phyloP scores from a whole-genome alignment of 2,888 invertebrate species.

The Tupiocoris notatus region DNA sequence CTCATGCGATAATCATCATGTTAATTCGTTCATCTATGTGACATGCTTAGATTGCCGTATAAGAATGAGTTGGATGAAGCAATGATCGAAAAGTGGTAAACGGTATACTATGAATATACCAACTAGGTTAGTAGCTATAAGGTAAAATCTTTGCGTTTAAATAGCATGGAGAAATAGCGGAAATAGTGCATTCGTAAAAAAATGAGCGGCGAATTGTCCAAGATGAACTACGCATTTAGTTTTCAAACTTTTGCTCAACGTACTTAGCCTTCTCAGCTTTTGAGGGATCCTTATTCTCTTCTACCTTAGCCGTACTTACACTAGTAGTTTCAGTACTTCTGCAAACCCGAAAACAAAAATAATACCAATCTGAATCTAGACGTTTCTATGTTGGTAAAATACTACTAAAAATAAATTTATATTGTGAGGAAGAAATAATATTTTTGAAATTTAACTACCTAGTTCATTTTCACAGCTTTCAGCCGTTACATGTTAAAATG shows the following conservation, averaged over 20 bases:
- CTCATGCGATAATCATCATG: no score
- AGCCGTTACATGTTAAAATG: no score
- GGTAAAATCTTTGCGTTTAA: not conserved
- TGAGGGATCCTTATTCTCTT: conserved; percentile 19
- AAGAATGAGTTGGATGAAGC: not conserved
- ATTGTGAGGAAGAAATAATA: no score
- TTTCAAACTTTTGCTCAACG: conserved; percentile 6
- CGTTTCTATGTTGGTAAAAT: no score
- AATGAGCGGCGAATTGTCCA: not conserved
- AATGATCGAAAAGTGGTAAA: not conserved
- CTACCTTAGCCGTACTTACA: conserved; percentile 28
- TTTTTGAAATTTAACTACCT: no score
- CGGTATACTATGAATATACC: not conserved
- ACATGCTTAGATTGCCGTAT: not conserved
- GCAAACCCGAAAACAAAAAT: conserved; percentile 22
- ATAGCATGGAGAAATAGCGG: not conserved
- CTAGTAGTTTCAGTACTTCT: conserved; percentile 29
- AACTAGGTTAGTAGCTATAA: not conserved
- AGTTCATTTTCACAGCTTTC: no score
- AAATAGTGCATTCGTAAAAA: not conserved
- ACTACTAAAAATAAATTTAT: no score
- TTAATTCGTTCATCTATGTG: no score
- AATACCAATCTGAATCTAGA: not conserved
- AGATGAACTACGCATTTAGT: not conserved
- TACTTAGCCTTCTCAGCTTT: conserved; percentile 8